phyloP scores from a whole-genome alignment of 2,113 vertebrate species.

The Pristiophorus japonicus region DNA sequence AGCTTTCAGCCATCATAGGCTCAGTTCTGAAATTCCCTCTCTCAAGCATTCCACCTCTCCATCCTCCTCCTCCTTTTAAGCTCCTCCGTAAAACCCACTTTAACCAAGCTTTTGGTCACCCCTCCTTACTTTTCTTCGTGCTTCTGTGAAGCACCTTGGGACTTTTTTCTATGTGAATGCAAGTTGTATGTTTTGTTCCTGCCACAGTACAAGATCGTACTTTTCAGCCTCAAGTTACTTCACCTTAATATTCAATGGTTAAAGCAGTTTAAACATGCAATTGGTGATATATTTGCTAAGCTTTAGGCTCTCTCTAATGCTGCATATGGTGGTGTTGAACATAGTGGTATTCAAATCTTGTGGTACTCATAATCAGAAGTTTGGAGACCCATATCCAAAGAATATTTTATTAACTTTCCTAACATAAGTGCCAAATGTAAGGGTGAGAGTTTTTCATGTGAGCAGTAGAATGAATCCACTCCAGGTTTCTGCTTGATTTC shows the following conservation, averaged over 20 bases:
- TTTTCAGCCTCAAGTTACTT: too few relatives aligned
- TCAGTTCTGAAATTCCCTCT: neutral
- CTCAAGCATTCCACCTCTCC: neutral
- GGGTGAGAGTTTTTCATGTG: neutral
- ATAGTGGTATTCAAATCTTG: neutral
- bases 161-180: neutral
- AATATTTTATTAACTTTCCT: neutral
- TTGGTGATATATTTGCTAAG: neutral
- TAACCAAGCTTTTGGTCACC: neutral
- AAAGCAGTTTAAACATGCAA: neutral
- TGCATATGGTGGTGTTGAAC: neutral
- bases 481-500: neutral
- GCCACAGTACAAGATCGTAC: too few relatives aligned
- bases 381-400: neutral
- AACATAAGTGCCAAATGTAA: neutral
- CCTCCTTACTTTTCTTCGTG: neutral
- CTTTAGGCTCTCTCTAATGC: neutral
- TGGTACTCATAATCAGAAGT: too few relatives aligned
- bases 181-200: too few relatives aligned
- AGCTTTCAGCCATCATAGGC: neutral
- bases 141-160: neutral
- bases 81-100: neutral
- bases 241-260: neutral
- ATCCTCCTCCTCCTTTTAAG: neutral
- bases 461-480: neutral